These are phyloP conservation scores for Ptiloglossa arizonensis DNA, from an alignment of 1,140 invertebrate species.

Conservation along the genomic window DNA sequence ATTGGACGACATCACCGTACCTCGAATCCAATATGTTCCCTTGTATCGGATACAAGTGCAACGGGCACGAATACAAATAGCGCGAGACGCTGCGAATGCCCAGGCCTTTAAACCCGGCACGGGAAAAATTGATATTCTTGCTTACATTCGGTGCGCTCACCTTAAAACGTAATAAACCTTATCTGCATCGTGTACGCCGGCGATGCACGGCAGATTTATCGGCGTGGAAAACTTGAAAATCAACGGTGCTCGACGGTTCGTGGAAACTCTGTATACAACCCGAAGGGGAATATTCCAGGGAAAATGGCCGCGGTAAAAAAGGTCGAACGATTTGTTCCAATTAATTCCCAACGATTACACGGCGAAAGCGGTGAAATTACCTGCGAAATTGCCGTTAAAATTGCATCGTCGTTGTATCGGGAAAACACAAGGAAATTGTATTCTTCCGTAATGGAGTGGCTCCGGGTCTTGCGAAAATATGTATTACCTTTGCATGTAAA, in stretches of 20 bases:
- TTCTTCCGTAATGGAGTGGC: neutral
- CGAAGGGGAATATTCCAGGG: neutral
- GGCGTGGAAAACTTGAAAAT: conserved; percentile 24
- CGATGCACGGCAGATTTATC: conserved; percentile 36
- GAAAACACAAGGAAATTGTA: neutral
- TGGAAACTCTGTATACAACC: neutral
- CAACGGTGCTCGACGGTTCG: conserved; percentile 3
- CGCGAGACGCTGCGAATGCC: conserved; percentile 31
- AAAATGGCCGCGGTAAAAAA: neutral
- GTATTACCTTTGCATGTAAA: too few relatives aligned
- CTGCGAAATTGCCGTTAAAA: neutral
- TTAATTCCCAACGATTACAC: conserved; percentile 17
- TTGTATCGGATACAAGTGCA: conserved; percentile 59
- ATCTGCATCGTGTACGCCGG: conserved; percentile 9
- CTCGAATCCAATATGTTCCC: conserved; percentile 62
- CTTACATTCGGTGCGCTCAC: conserved; percentile 22
- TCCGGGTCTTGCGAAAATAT: too few relatives aligned
- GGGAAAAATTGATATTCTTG: conserved; percentile 63
- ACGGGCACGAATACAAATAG: conserved; percentile 60
- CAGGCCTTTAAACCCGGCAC: conserved; percentile 39
- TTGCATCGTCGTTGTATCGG: neutral
- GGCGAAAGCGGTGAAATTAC: conserved; percentile 10
- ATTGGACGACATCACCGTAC: conserved; percentile 60
- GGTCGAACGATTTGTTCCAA: conserved; percentile 13
- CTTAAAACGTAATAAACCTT: conserved; percentile 59